Percentiles rank a stretch among this genome's conserved stretches.
Evolutionary conservation across 1,140 invertebrate genomes (phyloP).

Genomic region (Drosophila hydei): DNA sequence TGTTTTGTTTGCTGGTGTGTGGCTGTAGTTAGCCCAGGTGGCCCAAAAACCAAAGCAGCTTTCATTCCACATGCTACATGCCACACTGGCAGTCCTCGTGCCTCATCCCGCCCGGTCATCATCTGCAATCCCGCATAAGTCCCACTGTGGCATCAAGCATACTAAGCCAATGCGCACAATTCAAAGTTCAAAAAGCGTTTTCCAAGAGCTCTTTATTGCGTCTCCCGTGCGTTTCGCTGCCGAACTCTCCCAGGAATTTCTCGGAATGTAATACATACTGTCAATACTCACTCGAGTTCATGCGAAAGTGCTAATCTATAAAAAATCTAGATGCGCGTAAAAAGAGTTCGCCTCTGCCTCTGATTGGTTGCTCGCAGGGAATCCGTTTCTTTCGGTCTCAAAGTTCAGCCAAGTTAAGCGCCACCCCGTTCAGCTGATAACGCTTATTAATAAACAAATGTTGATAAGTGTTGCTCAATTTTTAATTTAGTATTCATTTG

Average conservation of each 20-base stretch:
- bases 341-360: not conserved
- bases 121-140: not conserved
- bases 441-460: too few relatives aligned
- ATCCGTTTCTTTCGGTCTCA: too few relatives aligned
- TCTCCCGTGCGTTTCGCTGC: constrained; percentile 1
- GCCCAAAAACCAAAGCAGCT: not conserved
- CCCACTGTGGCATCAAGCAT: constrained; percentile 21
- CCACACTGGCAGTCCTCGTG: too few relatives aligned
- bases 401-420: too few relatives aligned
- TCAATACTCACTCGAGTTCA: not conserved
- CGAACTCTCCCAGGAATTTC: constrained; percentile 2
- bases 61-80: too few relatives aligned
- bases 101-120: not conserved
- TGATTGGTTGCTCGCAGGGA: not conserved
- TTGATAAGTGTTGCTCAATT: too few relatives aligned
- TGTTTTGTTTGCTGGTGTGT: not conserved
- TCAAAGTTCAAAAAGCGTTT: constrained; percentile 39
- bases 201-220: constrained; percentile 10
- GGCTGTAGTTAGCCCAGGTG: constrained; percentile 17
- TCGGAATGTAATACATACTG: not conserved
- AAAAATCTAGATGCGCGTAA: not conserved
- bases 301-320: not conserved
- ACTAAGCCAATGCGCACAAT: constrained; percentile 31
- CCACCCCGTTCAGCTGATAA: too few relatives aligned
- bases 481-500: too few relatives aligned